Conservation (phyloP, 1,140 invertebrate species). For the Trachymyrmex cornetzi region DNA sequence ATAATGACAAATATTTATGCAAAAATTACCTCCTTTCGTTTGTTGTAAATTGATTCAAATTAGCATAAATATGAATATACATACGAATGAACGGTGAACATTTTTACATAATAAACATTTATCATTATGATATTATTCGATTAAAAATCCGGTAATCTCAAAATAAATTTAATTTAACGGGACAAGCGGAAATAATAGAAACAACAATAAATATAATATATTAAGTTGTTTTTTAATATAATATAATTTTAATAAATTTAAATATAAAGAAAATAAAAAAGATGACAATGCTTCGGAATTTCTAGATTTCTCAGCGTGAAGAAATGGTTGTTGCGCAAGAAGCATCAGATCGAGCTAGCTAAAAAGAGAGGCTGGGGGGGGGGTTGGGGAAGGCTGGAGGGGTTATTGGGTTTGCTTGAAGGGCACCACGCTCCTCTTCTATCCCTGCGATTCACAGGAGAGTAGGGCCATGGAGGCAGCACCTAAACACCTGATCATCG, state of each 20-base stretch:
- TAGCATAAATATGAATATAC: neutral
- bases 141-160: neutral
- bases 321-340: conserved; percentile 98
- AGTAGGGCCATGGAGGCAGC: conserved; percentile 96
- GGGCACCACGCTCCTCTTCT: conserved; percentile 98
- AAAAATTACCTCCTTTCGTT: neutral
- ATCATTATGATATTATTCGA: neutral
- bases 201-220: neutral
- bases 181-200: neutral
- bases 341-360: conserved; percentile 98
- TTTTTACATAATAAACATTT: neutral
- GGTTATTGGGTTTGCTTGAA: conserved; percentile 99
- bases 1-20: neutral
- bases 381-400: conserved; percentile 99
- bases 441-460: conserved; percentile 97
- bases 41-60: neutral
- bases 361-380: conserved; percentile 98
- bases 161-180: neutral
- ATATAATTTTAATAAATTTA: neutral
- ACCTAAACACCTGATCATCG: conserved; percentile 98
- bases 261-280: neutral
- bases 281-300: neutral
- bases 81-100: neutral
- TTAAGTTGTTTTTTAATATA: conserved; percentile 6
- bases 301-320: conserved; percentile 98